phyloP scores from a whole-genome alignment of 2,888 invertebrate species.

The Anagyrus pseudococci region DNA sequence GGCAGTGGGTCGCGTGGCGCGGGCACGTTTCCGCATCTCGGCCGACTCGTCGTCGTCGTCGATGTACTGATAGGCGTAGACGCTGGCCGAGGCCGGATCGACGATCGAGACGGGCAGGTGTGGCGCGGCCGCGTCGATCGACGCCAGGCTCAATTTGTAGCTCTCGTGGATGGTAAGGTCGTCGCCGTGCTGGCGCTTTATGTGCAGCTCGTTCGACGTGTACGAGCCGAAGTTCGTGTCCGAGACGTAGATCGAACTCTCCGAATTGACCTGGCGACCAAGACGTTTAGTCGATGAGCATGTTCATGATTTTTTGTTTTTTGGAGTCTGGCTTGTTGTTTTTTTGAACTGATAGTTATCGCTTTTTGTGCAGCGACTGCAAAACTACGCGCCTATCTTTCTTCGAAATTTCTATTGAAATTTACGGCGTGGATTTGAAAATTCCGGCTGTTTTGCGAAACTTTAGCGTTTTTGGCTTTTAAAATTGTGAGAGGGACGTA shows the following conservation, averaged over 20 bases:
- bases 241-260: constrained; percentile 34
- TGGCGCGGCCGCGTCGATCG: constrained; percentile 27
- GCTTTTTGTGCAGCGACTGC: no score
- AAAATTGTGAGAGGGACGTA: no score
- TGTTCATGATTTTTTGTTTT: background rate
- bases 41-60: constrained; percentile 36
- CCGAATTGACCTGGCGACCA: constrained; percentile 31
- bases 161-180: constrained; percentile 34
- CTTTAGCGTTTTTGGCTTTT: no score
- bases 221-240: constrained; percentile 36
- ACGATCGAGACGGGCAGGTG: constrained; percentile 22
- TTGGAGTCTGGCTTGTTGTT: no score
- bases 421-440: no score
- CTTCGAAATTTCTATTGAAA: no score
- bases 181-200: constrained; percentile 28
- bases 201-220: constrained; percentile 34
- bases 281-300: no score
- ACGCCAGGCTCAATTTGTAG: constrained; percentile 28
- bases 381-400: no score
- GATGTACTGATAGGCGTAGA: constrained; percentile 39
- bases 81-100: constrained; percentile 36
- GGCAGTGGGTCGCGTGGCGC: background rate
- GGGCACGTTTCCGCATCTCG: constrained; percentile 11
- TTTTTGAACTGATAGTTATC: no score
- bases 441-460: no score